phyloP scores from a whole-genome alignment of 2,888 invertebrate species.

The Holacanthella duospinosa region DNA sequence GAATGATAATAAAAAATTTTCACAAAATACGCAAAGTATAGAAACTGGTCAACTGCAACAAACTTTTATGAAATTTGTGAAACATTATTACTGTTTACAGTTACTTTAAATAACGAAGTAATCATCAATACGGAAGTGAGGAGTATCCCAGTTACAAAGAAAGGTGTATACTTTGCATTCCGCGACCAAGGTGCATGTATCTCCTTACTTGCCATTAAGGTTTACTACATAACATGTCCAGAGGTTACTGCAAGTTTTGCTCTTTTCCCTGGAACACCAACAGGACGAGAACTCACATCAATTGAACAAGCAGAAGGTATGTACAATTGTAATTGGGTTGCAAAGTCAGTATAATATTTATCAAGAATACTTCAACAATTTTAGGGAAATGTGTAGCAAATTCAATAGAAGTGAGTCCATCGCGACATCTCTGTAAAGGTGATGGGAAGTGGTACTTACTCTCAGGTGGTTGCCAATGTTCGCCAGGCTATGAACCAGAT shows the following conservation, averaged over 20 bases:
- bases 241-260: slow-evolving; percentile 87
- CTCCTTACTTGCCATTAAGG: slow-evolving; percentile 81
- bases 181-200: slow-evolving; percentile 97
- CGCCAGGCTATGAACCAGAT: slow-evolving; percentile 83
- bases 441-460: slow-evolving; percentile 94
- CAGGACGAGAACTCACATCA: slow-evolving; percentile 78
- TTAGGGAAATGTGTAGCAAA: slow-evolving; percentile 76
- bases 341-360: no score
- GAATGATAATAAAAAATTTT: no score
- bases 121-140: slow-evolving; percentile 81
- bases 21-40: no score
- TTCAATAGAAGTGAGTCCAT: slow-evolving; percentile 59
- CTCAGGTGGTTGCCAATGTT: slow-evolving; percentile 85
- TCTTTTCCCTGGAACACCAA: slow-evolving; percentile 83
- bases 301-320: slow-evolving; percentile 73
- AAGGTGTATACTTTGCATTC: slow-evolving; percentile 95
- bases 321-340: no score
- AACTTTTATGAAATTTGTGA: no score
- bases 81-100: no score
- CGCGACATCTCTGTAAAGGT: slow-evolving; percentile 68
- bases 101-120: slow-evolving; percentile 81
- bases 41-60: no score
- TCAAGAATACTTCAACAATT: no score
- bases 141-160: slow-evolving; percentile 83
- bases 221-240: slow-evolving; percentile 94